Conservation (phyloP, 92 coral and sea anemone genomes). For the Isaurus tuberculatus region DNA sequence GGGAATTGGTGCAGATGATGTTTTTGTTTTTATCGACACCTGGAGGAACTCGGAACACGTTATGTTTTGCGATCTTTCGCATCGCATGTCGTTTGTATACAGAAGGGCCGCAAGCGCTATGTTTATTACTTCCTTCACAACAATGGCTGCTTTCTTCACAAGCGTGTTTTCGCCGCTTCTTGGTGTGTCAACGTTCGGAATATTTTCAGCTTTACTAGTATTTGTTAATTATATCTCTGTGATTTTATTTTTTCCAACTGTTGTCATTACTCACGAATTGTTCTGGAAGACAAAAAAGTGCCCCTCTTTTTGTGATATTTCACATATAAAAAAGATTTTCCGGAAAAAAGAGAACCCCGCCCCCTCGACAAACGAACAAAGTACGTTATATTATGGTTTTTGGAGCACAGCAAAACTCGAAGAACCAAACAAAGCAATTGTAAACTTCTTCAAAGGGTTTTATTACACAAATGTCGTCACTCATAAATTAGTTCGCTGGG, state of each 20-base stretch:
- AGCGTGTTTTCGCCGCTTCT: slow-evolving; percentile 93
- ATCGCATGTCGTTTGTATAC: slow-evolving; percentile 84
- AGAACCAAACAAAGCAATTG: slow-evolving; percentile 73
- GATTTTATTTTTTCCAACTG: slow-evolving; percentile 87
- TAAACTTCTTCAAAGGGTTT: slow-evolving; percentile 71
- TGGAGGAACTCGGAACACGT: slow-evolving; percentile 82
- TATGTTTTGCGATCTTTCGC: slow-evolving; percentile 70
- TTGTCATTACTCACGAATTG: slow-evolving; percentile 79
- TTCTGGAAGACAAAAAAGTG: slow-evolving; percentile 80
- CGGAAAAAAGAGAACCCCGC: slow-evolving; percentile 50
- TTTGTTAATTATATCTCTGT: slow-evolving; percentile 91
- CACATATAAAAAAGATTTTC: slow-evolving; percentile 39
- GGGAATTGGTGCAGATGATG: slow-evolving; percentile 97
- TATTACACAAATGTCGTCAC: slow-evolving; percentile 79
- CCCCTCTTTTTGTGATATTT: slow-evolving; percentile 49
- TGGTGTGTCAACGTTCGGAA: slow-evolving; percentile 95
- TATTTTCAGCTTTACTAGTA: slow-evolving; percentile 90
- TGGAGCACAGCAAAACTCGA: slow-evolving; percentile 56
- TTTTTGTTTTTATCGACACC: slow-evolving; percentile 91
- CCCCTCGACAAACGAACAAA: slow-evolving; percentile 51
- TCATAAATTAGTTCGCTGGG: slow-evolving; percentile 89
- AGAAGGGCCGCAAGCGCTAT: slow-evolving; percentile 92
- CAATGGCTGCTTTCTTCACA: slow-evolving; percentile 91
- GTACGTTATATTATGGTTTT: slow-evolving; percentile 14
- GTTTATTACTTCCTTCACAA: slow-evolving; percentile 92